Evolutionary conservation across 2,888 invertebrate species (phyloP).

Genomic region (Suillia variegata): DNA sequence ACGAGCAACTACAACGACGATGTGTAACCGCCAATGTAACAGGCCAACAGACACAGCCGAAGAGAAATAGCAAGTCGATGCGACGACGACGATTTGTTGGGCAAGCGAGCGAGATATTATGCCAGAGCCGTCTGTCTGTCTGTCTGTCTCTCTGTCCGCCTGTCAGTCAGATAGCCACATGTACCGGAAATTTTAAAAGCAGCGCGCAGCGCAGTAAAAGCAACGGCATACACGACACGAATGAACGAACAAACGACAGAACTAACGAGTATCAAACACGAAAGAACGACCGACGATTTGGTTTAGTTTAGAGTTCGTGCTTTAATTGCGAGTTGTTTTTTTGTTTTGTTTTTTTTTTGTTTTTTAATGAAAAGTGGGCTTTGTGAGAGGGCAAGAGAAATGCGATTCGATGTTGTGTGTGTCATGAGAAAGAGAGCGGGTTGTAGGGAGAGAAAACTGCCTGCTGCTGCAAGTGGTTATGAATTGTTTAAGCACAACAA

Average conservation of each 20-base stretch:
- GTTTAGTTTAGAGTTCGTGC: not conserved
- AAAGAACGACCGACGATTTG: not conserved
- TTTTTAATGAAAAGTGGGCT: not conserved
- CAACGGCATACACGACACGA: not conserved
- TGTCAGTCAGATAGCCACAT: no score
- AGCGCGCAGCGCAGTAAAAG: not conserved
- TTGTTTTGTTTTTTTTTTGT: not conserved
- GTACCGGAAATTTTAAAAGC: not conserved
- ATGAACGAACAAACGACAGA: not conserved
- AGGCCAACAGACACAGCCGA: constrained; percentile 44
- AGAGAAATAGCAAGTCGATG: not conserved
- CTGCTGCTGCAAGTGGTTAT: not conserved
- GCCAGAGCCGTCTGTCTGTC: no score
- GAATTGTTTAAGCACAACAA: not conserved
- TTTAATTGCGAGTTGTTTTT: not conserved
- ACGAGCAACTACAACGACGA: constrained; percentile 42
- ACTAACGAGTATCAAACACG: not conserved
- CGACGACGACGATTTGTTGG: not conserved
- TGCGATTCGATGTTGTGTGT: not conserved
- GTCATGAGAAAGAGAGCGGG: not conserved
- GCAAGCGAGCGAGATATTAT: not conserved
- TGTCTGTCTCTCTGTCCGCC: no score
- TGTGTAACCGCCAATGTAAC: constrained; percentile 59
- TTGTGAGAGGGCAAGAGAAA: not conserved
- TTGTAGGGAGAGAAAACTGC: no score